Base-by-base conservation (phyloP, 2,113 vertebrate species). In the Seriola aureovittata region DNA sequence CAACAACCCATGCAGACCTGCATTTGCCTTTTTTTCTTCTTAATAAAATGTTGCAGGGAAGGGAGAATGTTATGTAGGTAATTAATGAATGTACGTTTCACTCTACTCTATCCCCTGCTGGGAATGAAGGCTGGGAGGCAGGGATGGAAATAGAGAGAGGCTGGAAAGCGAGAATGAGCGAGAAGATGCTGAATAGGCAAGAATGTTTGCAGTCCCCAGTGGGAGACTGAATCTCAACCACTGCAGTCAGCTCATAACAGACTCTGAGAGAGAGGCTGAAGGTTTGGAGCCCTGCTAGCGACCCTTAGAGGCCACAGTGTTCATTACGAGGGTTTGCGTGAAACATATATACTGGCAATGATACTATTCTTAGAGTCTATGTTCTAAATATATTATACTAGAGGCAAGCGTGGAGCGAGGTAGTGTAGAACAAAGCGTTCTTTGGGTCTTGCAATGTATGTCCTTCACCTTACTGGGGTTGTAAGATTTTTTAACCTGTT, bases 101-200 rank as follows among this genome's bases (percentile, higher is more conserved):
- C 42, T 48, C 34, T 14, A 54, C 63, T 78, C 57, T 25, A 55
- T 80, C 72, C 52, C 34, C 78, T 72, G 68, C 57, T 32, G 83
- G 76, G 74, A 84, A 44, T 48, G 19, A 87, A 72, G 63, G 80
- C 73, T 81, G 19, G 68, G 38, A 87, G 63, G 80, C 59, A 70
- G n/a, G 23, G 65, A 44, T 73, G 78, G 60, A 79, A 87, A 89
- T 23, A 76, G 70, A 72, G 52, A 60, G 77, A 68, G 58, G 29
- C 42, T 52, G 80, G 64, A 72, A 58, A 68, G 65, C 34, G 57
- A 60, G 80, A 78, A 72, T 54, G 72, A 69, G 77, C n/a, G 32
- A 87, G 69, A 77, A 84, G 64, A 80, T 82, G 85, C 85, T 88
- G 88, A 88, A 78, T 86, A 75, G 86, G 88, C 85, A 77, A 48